Evolutionary conservation across 2,797 vertebrate genomes (phyloP), one percentile per base, ranked within the genome.

Genomic region (Myiothlypis coronata): DNA sequence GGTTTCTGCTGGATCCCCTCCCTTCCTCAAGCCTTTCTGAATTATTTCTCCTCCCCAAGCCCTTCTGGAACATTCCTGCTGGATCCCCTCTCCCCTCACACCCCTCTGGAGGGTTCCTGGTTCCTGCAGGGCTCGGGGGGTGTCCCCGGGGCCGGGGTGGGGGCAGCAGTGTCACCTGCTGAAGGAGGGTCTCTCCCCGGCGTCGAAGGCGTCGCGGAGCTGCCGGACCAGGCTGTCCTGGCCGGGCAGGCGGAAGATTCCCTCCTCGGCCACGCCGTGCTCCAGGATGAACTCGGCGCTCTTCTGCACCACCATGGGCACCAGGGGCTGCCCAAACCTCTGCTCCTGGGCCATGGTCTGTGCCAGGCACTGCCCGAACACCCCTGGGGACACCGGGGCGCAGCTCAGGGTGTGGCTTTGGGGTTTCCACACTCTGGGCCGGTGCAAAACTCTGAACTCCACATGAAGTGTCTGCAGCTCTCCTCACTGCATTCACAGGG

Each of bases 191-290:
- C 99, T 98, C 89, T 99, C 99, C 87, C 99, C 99, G 0, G 99
- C 99, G 7, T 99, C 99, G 1, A 99, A 99, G 4, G 99, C 98
- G 0, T 99, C 99, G 93, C 99, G 97, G 96, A 99, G 98, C 96
- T 99, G 98, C 83, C 98, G 99, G 61, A 99, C 99, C 32, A 99
- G 97, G 74, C 98, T 99, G 97, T 99, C 99, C 93, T 99, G 99
- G 24, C 99, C 99, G 0, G 99, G 99, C 16, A 99, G 98, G 7
- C 99, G 98, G 96, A 99, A 99, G 96, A 99, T 99, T 8, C 99
- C 99, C 95, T 99, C 99, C 94, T 99, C 99, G 0, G 83, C 94
- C 94, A 99, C 82, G 1, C 99, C 99, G 0, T 98, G 98, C 55
- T 99, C 98, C 35, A 96, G 97, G 94, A 99, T 99, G 96, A 98